Percentiles rank a stretch among this genome's conserved stretches.
phyloP scores from a whole-genome alignment of 2,797 vertebrate species.

The Taeniopygia guttata region DNA sequence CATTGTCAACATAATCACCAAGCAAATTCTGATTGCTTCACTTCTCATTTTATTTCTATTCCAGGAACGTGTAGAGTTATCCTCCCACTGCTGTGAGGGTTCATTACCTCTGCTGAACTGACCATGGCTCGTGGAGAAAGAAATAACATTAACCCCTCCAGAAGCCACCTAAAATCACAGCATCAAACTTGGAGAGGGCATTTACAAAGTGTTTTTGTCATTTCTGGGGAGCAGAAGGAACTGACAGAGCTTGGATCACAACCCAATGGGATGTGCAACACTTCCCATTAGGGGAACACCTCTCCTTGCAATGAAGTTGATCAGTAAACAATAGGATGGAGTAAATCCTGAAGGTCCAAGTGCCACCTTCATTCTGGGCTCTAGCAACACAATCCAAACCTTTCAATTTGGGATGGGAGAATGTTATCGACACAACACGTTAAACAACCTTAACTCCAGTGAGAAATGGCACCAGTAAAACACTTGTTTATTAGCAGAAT shows the following conservation, averaged over 20 bases:
- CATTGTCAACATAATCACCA: background rate
- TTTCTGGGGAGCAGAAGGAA: background rate
- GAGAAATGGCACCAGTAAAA: slow-evolving; percentile 57
- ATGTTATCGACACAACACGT: background rate
- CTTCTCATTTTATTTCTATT: background rate
- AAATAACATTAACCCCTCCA: background rate
- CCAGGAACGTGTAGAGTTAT: background rate
- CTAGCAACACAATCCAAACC: background rate
- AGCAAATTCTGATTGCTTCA: background rate
- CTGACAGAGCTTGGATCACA: background rate
- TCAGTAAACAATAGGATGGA: background rate
- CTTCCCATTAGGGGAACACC: background rate
- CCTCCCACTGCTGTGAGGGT: background rate
- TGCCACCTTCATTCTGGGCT: background rate
- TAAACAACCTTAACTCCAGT: slow-evolving; percentile 62
- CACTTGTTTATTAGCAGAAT: slow-evolving; percentile 76
- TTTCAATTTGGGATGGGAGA: background rate
- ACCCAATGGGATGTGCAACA: background rate
- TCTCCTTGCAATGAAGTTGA: background rate
- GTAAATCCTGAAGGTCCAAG: background rate
- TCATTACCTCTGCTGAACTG: background rate
- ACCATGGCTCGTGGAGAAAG: accelerated
- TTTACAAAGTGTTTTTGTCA: background rate
- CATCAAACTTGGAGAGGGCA: background rate
- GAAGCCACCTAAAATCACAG: background rate